These are phyloP conservation scores for Hydroisotoma schaefferi DNA, from an alignment of 2,888 invertebrate species.

Conservation along the genomic window DNA sequence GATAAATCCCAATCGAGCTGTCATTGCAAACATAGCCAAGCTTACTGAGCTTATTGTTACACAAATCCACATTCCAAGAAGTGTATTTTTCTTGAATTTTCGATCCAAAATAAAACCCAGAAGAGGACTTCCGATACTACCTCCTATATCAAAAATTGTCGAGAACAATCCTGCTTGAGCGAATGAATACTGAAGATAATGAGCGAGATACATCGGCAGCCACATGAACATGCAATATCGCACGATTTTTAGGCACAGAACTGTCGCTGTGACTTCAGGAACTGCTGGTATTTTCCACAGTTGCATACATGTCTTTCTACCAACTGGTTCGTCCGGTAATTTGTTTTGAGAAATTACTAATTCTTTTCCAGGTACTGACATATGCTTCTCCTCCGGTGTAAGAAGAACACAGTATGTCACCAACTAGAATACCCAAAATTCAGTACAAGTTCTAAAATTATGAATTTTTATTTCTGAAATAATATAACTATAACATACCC, in stretches of 20 bases:
- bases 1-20: constrained; percentile 52
- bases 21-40: constrained; percentile 52
- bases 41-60: constrained; percentile 51
- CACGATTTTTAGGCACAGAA: constrained; percentile 55
- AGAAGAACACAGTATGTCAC: constrained; percentile 41
- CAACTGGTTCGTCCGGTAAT: constrained; percentile 24
- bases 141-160: constrained; percentile 56
- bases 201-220: constrained; percentile 54
- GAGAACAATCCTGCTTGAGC: constrained; percentile 54
- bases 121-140: constrained; percentile 53
- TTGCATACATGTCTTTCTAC: constrained; percentile 42
- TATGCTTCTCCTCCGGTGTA: constrained; percentile 41
- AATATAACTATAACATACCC: constrained; percentile 44
- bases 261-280: constrained; percentile 53
- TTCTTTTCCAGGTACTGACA: constrained; percentile 44
- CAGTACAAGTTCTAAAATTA: not conserved
- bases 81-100: constrained; percentile 51
- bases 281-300: constrained; percentile 53
- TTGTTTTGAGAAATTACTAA: constrained; percentile 15
- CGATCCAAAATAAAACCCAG: constrained; percentile 54
- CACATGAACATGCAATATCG: constrained; percentile 56
- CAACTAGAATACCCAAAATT: constrained; percentile 9
- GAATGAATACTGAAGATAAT: constrained; percentile 52
- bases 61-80: constrained; percentile 52
- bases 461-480: constrained; percentile 23